Evolutionary conservation across 2,113 vertebrate species (phyloP).

Genomic region (Tyrannus savana): DNA sequence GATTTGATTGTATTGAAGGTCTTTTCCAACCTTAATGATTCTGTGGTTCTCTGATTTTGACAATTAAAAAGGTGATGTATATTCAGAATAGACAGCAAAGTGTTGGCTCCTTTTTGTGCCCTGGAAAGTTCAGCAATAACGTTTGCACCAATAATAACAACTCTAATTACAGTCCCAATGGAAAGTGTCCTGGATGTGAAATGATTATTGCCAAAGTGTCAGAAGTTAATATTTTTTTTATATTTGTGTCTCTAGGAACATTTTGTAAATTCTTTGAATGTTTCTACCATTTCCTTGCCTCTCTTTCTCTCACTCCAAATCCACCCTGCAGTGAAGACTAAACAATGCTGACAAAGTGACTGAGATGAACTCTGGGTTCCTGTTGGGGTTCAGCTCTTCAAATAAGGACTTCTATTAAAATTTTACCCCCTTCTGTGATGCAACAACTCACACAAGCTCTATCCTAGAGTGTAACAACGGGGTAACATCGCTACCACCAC

Average conservation of each 20-base stretch:
- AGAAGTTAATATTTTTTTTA: background rate
- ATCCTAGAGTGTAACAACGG: rapidly evolving
- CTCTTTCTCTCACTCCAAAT: background rate
- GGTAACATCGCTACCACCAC: background rate
- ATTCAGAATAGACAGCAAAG: background rate
- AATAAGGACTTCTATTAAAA: background rate
- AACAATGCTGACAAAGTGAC: background rate
- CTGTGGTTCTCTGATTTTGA: background rate
- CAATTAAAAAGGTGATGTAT: background rate
- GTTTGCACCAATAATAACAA: background rate
- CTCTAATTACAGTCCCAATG: background rate
- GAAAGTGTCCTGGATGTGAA: background rate
- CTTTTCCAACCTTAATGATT: background rate
- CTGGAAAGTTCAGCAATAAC: background rate
- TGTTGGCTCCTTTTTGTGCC: background rate
- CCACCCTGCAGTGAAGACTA: background rate
- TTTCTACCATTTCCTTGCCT: background rate
- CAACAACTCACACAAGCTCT: background rate
- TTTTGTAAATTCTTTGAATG: background rate
- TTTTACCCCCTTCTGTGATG: background rate
- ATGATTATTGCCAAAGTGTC: background rate
- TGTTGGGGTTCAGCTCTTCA: background rate
- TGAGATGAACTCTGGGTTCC: background rate
- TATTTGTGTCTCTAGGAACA: background rate
- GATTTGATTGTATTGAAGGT: background rate